Percentiles rank a stretch among this genome's conserved stretches.
phyloP scores from a whole-genome alignment of 1,140 invertebrate species.

The Trigoniulus corallinus region DNA sequence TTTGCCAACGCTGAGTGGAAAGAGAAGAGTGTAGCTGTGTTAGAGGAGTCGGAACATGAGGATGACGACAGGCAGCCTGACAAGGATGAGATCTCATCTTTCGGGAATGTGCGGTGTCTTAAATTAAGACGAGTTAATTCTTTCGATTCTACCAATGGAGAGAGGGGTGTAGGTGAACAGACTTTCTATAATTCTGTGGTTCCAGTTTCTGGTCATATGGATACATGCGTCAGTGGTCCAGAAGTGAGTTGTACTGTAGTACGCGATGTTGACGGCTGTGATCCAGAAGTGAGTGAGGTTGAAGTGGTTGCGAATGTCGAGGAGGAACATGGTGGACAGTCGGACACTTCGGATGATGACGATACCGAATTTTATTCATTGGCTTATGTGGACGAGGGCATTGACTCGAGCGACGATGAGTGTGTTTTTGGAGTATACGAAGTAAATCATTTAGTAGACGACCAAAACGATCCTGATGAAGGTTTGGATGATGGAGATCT shows the following conservation, averaged over 20 bases:
- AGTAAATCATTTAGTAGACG: too few species aligned
- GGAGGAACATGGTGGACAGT: not conserved
- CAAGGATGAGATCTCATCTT: not conserved
- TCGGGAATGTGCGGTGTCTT: not conserved
- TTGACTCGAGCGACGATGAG: not conserved
- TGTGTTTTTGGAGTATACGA: not conserved
- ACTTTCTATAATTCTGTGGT: not conserved
- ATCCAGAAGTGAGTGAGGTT: not conserved
- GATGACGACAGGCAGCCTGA: not conserved
- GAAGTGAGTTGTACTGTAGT: not conserved
- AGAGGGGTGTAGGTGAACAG: constrained; percentile 9
- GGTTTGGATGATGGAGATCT: too few species aligned
- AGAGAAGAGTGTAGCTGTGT: constrained; percentile 16
- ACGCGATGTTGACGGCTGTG: not conserved
- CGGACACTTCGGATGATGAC: not conserved
- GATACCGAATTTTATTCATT: not conserved
- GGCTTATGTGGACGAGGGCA: not conserved
- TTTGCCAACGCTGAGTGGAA: too few species aligned
- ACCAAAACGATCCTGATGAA: too few species aligned
- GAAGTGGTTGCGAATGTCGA: not conserved
- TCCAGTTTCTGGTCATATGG: not conserved
- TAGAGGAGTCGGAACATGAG: not conserved
- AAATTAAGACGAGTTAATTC: not conserved
- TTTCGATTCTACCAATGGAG: too few species aligned
- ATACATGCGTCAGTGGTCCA: too few species aligned